Evolutionary conservation across 2,888 invertebrate genomes (phyloP).

Genomic region (Iselma pallidipennis): DNA sequence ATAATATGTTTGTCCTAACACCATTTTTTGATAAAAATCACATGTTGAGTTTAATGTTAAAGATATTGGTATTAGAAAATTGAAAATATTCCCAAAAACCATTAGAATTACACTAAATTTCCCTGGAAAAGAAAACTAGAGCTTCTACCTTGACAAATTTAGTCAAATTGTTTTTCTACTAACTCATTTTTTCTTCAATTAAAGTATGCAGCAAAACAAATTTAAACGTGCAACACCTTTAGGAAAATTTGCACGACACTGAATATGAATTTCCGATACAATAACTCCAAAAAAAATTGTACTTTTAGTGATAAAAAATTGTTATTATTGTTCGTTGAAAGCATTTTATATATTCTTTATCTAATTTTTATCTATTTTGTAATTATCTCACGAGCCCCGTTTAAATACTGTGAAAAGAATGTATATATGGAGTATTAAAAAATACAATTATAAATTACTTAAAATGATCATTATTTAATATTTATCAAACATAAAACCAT

Average conservation of each 20-base stretch:
- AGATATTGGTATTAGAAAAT: slow-evolving; percentile 40
- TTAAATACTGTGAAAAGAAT: not conserved
- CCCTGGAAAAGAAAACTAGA: not conserved
- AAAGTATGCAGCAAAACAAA: no score
- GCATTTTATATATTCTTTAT: not conserved
- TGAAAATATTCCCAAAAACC: slow-evolving; percentile 40
- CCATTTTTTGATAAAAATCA: slow-evolving; percentile 54
- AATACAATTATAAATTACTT: not conserved
- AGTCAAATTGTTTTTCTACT: not conserved
- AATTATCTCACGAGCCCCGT: not conserved
- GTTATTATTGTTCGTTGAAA: not conserved
- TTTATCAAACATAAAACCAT: not conserved
- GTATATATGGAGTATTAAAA: not conserved
- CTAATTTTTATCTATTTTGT: not conserved
- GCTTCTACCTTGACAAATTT: not conserved
- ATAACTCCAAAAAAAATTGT: not conserved
- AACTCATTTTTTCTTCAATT: not conserved
- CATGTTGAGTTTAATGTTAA: slow-evolving; percentile 53
- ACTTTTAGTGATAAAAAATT: not conserved
- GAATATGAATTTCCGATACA: not conserved
- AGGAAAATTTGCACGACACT: not conserved
- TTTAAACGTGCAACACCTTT: no score
- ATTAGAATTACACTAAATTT: slow-evolving; percentile 14
- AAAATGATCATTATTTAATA: no score
- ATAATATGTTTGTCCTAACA: slow-evolving; percentile 52